Percentiles rank a stretch among this genome's conserved stretches.
Evolutionary conservation across 2,888 invertebrate species (phyloP).

Genomic region (Amphimallon solstitiale): DNA sequence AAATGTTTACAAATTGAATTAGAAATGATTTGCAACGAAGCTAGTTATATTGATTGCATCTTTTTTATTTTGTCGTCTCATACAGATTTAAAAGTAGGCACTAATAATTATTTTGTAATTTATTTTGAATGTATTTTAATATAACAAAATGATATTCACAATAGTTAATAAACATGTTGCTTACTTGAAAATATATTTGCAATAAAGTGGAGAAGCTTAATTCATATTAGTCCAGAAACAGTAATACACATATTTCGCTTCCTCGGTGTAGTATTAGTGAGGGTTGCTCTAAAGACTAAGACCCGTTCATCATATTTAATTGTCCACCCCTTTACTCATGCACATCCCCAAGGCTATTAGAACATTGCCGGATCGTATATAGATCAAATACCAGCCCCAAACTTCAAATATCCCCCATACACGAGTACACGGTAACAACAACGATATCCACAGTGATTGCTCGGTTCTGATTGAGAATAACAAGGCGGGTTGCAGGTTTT

Average conservation of each 20-base stretch:
- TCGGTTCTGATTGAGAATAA: conserved; percentile 18
- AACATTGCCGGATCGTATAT: conserved; percentile 17
- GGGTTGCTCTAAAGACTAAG: conserved; percentile 24
- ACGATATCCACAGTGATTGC: conserved; percentile 10
- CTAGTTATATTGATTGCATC: too few species aligned
- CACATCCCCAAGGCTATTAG: conserved; percentile 17
- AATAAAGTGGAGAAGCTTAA: too few species aligned
- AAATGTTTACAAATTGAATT: too few species aligned
- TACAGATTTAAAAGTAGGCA: too few species aligned
- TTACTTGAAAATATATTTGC: too few species aligned
- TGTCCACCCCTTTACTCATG: conserved; percentile 19
- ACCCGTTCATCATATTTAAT: conserved; percentile 31
- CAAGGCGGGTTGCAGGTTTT: conserved; percentile 41
- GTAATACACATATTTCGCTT: conserved; percentile 9
- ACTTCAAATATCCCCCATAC: not conserved
- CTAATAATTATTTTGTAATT: too few species aligned
- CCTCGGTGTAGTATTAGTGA: conserved; percentile 5
- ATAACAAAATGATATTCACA: too few species aligned
- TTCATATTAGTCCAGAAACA: too few species aligned
- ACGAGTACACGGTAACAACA: not conserved
- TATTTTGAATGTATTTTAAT: too few species aligned
- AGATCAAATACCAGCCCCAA: conserved; percentile 16
- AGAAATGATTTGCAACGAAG: too few species aligned
- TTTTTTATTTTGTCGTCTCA: too few species aligned
- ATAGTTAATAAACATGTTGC: too few species aligned